These are phyloP conservation scores for Ficedula albicollis DNA, from an alignment of 2,797 vertebrate species.

Conservation along the genomic window DNA sequence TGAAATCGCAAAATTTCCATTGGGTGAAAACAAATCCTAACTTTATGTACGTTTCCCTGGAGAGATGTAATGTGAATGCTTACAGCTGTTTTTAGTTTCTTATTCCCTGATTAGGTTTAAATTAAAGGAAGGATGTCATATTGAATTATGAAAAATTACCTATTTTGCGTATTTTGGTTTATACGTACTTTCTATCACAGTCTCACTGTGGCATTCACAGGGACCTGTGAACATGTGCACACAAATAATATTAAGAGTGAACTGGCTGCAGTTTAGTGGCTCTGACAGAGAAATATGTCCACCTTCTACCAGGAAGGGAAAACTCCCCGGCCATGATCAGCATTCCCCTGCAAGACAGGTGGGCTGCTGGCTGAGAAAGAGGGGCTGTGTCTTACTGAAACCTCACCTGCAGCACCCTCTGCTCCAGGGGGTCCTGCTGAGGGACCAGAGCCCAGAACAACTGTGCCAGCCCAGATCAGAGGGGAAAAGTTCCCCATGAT, in stretches of 20 bases:
- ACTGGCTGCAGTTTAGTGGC: neutral
- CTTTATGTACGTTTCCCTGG: slow-evolving; percentile 52
- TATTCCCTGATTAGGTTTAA: slow-evolving; percentile 69
- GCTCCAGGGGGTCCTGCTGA: neutral
- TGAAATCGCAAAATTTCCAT: slow-evolving; percentile 36
- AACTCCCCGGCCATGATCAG: accelerated
- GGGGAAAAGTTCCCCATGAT: accelerated
- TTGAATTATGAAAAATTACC: slow-evolving; percentile 61
- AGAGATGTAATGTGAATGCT: slow-evolving; percentile 62
- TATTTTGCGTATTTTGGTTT: slow-evolving; percentile 12
- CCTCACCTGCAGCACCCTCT: neutral
- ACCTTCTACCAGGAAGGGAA: neutral
- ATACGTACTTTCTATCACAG: neutral
- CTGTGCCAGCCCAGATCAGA: neutral
- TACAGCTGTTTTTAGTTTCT: slow-evolving; percentile 67
- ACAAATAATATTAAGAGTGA: neutral
- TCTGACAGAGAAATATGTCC: neutral
- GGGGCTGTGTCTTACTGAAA: neutral
- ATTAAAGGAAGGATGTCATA: slow-evolving; percentile 65
- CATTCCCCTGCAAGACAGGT: neutral
- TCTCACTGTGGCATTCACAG: neutral
- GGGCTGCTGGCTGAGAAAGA: neutral
- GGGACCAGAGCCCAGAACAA: neutral
- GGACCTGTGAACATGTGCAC: neutral
- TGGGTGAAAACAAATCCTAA: slow-evolving; percentile 67